A percentile compares a stretch with the other conserved stretches of the same genome.
Evolutionary conservation across 2,113 vertebrate genomes (phyloP).

Genomic region (Platichthys stellatus): DNA sequence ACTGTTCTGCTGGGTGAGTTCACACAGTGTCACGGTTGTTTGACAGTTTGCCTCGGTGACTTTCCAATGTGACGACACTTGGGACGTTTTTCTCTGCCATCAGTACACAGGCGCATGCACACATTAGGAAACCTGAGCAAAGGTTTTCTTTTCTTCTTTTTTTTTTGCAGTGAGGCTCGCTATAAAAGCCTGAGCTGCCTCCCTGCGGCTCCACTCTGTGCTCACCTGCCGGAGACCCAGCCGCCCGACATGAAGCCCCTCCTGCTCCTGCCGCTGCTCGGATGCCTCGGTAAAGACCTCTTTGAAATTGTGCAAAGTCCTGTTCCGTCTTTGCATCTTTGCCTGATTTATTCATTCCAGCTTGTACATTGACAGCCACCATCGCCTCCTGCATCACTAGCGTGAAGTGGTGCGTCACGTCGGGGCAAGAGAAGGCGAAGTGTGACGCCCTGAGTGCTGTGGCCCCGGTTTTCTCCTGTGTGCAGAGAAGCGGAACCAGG

Average conservation of each 20-base stretch:
- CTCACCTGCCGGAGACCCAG: conserved; percentile 35
- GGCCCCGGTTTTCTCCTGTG: conserved; percentile 51
- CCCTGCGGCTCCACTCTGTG: conserved; percentile 28
- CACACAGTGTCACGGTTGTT: not conserved
- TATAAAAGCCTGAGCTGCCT: conserved; percentile 66
- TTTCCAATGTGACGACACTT: conserved; percentile 58
- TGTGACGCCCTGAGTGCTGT: conserved; percentile 40
- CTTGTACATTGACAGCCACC: conserved; percentile 20
- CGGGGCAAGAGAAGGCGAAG: conserved; percentile 61
- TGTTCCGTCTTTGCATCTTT: not conserved
- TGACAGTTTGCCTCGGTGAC: conserved; percentile 2
- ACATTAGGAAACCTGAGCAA: conserved; percentile 74
- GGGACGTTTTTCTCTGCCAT: not conserved
- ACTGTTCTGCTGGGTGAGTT: too few species aligned
- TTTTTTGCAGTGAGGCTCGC: conserved; percentile 23
- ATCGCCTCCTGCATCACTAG: not conserved
- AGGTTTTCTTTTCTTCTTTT: conserved; percentile 3
- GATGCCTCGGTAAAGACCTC: conserved; percentile 75
- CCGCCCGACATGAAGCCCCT: conserved; percentile 73
- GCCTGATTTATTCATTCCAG: not conserved
- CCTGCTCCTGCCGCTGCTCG: conserved; percentile 62
- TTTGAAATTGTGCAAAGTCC: not conserved
- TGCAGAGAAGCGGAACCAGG: not conserved
- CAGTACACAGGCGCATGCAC: conserved; percentile 28
- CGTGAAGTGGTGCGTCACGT: conserved; percentile 79